Evolutionary conservation across 2,888 invertebrate genomes (phyloP).

Genomic region (Drosophila siamana): DNA sequence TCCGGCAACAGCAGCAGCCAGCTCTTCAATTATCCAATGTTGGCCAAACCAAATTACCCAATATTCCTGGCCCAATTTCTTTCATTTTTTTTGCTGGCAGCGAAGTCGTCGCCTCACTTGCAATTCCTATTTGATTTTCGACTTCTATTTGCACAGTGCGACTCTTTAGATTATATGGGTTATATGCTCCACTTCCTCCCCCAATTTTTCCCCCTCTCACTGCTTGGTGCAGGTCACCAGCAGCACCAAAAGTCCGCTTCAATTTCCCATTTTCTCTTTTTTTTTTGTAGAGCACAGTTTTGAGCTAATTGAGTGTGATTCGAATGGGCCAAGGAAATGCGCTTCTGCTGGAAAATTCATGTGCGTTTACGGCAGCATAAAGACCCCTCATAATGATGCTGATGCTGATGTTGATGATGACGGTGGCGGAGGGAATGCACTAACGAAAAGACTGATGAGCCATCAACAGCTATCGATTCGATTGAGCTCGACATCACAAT

Average conservation of each 20-base stretch:
- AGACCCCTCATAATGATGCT: slow-evolving; percentile 6
- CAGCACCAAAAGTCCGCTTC: slow-evolving; percentile 19
- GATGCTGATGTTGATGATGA: no score
- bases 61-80: slow-evolving; percentile 21
- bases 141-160: slow-evolving; percentile 21
- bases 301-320: slow-evolving; percentile 65
- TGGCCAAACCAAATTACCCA: slow-evolving; percentile 59
- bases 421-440: no score
- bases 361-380: slow-evolving; percentile 50
- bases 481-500: slow-evolving; percentile 25
- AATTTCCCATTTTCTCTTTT: not conserved
- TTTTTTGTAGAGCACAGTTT: slow-evolving; percentile 23
- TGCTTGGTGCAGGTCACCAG: slow-evolving; percentile 56
- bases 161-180: slow-evolving; percentile 50
- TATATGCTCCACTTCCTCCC: slow-evolving; percentile 16
- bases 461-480: slow-evolving; percentile 24
- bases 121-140: slow-evolving; percentile 34
- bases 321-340: slow-evolving; percentile 26
- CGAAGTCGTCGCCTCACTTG: not conserved
- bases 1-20: slow-evolving; percentile 7
- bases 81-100: slow-evolving; percentile 3
- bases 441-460: slow-evolving; percentile 26
- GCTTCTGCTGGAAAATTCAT: slow-evolving; percentile 40
- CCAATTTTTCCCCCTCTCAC: slow-evolving; percentile 62
- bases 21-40: slow-evolving; percentile 64